Percentiles rank a stretch among this genome's conserved stretches.
These are phyloP conservation scores for Laupala kohalensis DNA, from an alignment of 1,140 invertebrate genomes.

Conservation along the genomic window DNA sequence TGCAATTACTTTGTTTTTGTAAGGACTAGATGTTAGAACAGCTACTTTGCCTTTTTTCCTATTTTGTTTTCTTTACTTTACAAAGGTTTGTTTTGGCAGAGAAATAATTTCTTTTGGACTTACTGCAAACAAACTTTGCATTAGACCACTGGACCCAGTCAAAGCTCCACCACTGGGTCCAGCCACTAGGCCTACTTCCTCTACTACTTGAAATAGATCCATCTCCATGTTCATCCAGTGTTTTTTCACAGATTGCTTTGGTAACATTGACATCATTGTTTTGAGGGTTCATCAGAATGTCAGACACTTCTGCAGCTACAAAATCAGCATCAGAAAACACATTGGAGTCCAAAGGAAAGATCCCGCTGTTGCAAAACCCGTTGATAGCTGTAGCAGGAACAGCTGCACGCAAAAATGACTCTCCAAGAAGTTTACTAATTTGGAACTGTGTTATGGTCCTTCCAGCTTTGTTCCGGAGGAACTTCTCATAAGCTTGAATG, in stretches of 20 bases:
- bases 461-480: constrained; percentile 23
- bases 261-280: not conserved
- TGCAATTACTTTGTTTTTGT: not conserved
- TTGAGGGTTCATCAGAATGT: not conserved
- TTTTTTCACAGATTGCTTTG: not conserved
- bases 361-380: constrained; percentile 21
- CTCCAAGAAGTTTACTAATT: constrained; percentile 22
- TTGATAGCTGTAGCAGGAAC: constrained; percentile 20
- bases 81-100: not conserved
- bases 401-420: constrained; percentile 23
- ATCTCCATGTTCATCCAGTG: not conserved
- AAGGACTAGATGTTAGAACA: not conserved
- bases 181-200: not conserved
- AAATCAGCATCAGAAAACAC: constrained; percentile 19
- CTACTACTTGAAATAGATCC: no score
- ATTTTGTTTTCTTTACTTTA: not conserved
- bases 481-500: constrained; percentile 17
- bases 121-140: not conserved
- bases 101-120: not conserved
- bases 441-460: constrained; percentile 22
- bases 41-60: not conserved
- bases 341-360: constrained; percentile 21
- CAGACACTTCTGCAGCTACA: not conserved
- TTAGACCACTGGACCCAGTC: not conserved
- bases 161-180: not conserved